Base-by-base conservation (phyloP, 2,888 invertebrate genomes). In the Cheilosia impressa region DNA sequence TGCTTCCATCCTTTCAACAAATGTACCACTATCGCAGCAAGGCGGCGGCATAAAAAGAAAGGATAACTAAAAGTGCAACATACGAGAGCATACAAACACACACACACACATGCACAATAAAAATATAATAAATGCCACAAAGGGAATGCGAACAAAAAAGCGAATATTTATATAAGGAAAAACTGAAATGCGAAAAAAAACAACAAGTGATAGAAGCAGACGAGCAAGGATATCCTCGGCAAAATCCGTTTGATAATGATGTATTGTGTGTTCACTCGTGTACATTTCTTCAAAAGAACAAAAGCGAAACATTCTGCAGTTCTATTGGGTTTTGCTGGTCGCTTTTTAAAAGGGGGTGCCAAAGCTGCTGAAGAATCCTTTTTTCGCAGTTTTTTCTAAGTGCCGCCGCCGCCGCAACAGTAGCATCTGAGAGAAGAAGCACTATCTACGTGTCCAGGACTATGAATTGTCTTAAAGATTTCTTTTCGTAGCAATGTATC, bases 181-280 rank as follows among this genome's bases (percentile, higher is more conserved):
- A 76, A 53, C 76, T 53, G n/a, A 76, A 31, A 65, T 43, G 52
- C 10, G 34, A 58, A 78, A 47, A 68, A 55, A 62, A 24, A 62
- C 60, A 55, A 55, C 60, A 50, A 19, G 24, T 53, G 45, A 43
- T n/a, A 27, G 13, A 63, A 68, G 55, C 22, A 52, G 34, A 62
- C 47, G 13, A 24, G 45, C 55, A 58, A 53, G 55, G 57, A 85
- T 80, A 85, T 81, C 72, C 85, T 81, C 63, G 81, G 81, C 27
- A 76, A 81, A 85, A 81, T 81, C 81, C 81, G 71, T 85, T 85
- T 85, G 85, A 85, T 85, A 85, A 85, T 85, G 85, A 85, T 81
- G 85, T 73, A 85, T 85, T 81, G 76, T 85, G 69, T 84, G 76
- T 66, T 66, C 66, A 62, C 66, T 80, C 76, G 75, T 81, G 71